Evolutionary conservation across 1,140 invertebrate genomes (phyloP).

Genomic region (Antheraea mylitta): DNA sequence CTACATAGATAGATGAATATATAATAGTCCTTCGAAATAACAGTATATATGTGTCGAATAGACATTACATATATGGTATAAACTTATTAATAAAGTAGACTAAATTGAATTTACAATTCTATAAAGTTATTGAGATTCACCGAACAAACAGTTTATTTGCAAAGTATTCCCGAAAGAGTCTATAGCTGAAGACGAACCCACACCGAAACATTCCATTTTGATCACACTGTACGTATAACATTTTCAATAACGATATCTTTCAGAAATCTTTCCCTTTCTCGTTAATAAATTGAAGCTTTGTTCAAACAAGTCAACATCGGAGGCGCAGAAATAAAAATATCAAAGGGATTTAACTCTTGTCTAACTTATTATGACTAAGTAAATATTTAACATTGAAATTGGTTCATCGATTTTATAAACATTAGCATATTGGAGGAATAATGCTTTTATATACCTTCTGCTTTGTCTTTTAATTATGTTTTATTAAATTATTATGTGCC

Average conservation of each 20-base stretch:
- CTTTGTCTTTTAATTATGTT: slow-evolving; percentile 5
- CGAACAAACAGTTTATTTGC: background rate
- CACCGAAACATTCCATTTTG: background rate
- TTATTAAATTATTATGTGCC: background rate
- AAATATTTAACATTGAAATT: slow-evolving; percentile 17
- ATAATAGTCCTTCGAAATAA: no score
- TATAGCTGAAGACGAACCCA: background rate
- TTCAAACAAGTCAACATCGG: slow-evolving; percentile 6
- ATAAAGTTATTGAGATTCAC: background rate
- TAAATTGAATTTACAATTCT: background rate
- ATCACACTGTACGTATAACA: background rate
- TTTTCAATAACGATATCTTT: slow-evolving; percentile 1
- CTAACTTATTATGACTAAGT: slow-evolving; percentile 4
- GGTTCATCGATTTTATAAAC: slow-evolving; percentile 11
- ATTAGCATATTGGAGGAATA: background rate
- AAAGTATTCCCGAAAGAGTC: background rate
- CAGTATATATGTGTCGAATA: no score
- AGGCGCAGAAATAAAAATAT: slow-evolving; percentile 10
- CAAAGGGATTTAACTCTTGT: slow-evolving; percentile 12
- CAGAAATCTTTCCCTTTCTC: background rate
- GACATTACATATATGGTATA: no score
- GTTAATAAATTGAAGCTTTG: slow-evolving; percentile 10
- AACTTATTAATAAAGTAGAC: background rate
- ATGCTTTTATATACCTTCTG: background rate
- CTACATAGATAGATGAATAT: no score